Evolutionary conservation across 2,888 invertebrate genomes (phyloP), one percentile per base, ranked within the genome.

Genomic region (Dryadula phaetusa): DNA sequence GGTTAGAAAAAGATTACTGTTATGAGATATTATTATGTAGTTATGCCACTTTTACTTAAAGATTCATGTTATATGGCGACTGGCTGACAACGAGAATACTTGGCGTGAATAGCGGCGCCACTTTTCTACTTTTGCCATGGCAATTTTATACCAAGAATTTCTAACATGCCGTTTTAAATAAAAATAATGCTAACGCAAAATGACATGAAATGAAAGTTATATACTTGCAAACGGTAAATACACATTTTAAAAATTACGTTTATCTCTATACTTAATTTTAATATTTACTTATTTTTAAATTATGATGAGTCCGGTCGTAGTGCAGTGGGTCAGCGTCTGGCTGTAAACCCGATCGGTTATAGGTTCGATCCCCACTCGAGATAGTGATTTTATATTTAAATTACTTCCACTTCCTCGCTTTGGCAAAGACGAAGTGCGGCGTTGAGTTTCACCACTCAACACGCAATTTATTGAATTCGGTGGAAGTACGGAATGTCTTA

Each of bases 31-130:
- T 70, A 70, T 66, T 66, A 70, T 61, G 68, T 70, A 54, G 72
- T 69, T 71, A 66, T 60, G 64, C 64, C 70, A 69, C 65, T 70
- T 65, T 72, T 68, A 70, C 71, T 70, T 62, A 60, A 64, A 64
- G 40, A 42, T 56, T 47, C 60, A 52, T 62, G 52, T 69, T 66
- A 62, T 63, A 64, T 10, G 32, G 52, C 64, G 62, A 12, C 64
- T 18, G 62, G 32, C 40, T 44, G 68, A 56, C 62, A 64, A 66
- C 65, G 46, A 56, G 68, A 60, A 52, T 62, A 61, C 28, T 64
- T 49, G 40, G 54, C 54, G 40, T 44, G 54, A 54, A 66, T 66
- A 52, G 52, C 61, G 71, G 70, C 70, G 70, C 70, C 67, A 44
- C 52, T 65, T 62, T 67, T 63, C 52, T 63, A 37, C 64, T 64